A percentile compares a stretch with the other conserved stretches of the same genome.
Evolutionary conservation across 2,113 vertebrate species (phyloP).

Genomic region (Pterocles burchelli): DNA sequence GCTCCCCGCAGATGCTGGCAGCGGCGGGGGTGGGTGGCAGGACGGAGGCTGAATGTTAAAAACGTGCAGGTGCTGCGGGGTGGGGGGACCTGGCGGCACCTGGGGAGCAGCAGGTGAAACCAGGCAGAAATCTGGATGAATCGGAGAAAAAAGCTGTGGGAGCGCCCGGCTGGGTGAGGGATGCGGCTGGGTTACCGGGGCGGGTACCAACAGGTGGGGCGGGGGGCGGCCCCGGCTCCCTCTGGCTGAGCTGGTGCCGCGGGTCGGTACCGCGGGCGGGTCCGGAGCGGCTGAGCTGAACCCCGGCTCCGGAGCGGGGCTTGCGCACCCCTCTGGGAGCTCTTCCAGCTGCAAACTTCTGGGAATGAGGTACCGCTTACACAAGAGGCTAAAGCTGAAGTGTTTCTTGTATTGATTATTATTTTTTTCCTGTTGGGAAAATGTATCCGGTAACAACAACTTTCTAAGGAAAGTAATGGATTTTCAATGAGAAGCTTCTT

Average conservation of each 20-base stretch:
- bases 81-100: neutral
- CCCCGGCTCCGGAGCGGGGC: neutral
- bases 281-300: neutral
- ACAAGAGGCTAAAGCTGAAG: neutral
- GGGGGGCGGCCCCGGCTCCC: neutral
- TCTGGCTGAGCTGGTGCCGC: neutral
- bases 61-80: neutral
- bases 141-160: rapidly evolving
- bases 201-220: constrained; percentile 7
- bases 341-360: neutral
- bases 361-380: neutral
- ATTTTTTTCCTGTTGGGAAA: neutral
- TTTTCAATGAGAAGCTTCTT: neutral
- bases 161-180: neutral
- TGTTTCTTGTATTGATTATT: neutral
- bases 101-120: neutral
- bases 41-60: neutral
- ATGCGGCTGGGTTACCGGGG: neutral
- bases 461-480: neutral
- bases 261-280: neutral
- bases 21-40: neutral
- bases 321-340: neutral
- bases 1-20: neutral
- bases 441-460: neutral
- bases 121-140: neutral